Evolutionary conservation across 1,140 invertebrate genomes (phyloP).

Genomic region (Orchesella cincta): DNA sequence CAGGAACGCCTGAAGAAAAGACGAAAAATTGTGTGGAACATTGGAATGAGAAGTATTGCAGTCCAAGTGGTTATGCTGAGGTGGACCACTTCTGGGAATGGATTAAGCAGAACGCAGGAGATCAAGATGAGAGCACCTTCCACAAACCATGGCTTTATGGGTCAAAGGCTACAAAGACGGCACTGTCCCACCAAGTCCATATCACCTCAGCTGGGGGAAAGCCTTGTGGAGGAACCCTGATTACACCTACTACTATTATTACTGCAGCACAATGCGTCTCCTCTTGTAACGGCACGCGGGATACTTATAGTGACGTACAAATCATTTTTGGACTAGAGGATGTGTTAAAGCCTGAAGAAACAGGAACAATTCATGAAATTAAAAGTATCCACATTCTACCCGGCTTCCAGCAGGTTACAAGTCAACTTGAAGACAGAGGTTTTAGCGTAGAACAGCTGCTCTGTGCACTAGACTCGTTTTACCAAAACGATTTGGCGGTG

Average conservation of each 20-base stretch:
- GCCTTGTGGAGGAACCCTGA: slow-evolving; percentile 1
- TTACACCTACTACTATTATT: not conserved
- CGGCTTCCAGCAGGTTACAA: not conserved
- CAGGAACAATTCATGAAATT: not conserved
- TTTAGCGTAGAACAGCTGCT: too few species aligned
- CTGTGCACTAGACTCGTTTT: not conserved
- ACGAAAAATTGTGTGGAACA: not conserved
- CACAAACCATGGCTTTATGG: not conserved
- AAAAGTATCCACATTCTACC: not conserved
- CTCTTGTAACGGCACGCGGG: too few species aligned
- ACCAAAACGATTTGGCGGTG: not conserved
- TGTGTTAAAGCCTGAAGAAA: too few species aligned
- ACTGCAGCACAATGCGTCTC: not conserved
- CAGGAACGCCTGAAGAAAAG: not conserved
- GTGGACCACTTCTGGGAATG: not conserved
- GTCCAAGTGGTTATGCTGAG: not conserved
- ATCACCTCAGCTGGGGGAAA: slow-evolving; percentile 4
- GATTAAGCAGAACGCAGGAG: not conserved
- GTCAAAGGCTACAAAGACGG: not conserved
- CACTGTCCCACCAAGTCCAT: not conserved
- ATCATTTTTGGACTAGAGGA: not conserved
- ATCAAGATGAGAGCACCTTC: not conserved
- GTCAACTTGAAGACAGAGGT: not conserved
- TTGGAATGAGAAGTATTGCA: not conserved
- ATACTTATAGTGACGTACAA: not conserved